Base-by-base conservation (phyloP, 2,797 vertebrate genomes). In the Semaprochilodus insignis region DNA sequence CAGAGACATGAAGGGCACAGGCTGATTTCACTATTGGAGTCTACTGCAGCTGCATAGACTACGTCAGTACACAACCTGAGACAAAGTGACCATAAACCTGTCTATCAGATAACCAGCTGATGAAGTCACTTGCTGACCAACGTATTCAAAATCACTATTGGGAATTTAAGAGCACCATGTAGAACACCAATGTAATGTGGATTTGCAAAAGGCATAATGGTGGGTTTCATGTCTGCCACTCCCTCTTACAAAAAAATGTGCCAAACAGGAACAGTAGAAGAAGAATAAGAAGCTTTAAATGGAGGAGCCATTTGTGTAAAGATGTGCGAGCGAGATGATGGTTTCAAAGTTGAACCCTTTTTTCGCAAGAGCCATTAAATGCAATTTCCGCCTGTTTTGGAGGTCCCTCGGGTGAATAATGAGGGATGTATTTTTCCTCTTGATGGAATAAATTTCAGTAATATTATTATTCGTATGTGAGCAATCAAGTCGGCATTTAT, bases 1-100 rank as follows among this genome's bases (percentile, higher is more conserved):
- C 81, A 66, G 60, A 70, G 65, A 74, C 77, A 69, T 31, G 31
- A 27, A 23, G 6, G 52, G 17, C 82, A 65, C 57, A 57, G 36
- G 74, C 67, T 89, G 85, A 92, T 72, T 27, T 86, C 72, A 88
- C 74, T 70, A 36, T 76, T 88, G 77, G 86, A 81, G 3, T 74
- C 80, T 48, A 71, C 34, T 31, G 1, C 2, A 14, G 25, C 66
- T 54, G 78, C 83, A 81, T 67, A 74, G n/a, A 21, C 73, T 78
- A n/a, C 74, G 21, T 82, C n/a, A 60, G 65, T 57, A 36, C 36
- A 19, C 1, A 13, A 15, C 13, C 16, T 81, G 72, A 78, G 63
- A 83, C 73, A 66, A 19, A 23, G 59, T 27, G 7, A 51, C 60
- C 51, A 51, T 78, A 44, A 36, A 57, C 70, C 15, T 74, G 25